These are phyloP conservation scores for Camelus dromedarius DNA, from an alignment of 2,113 vertebrate species.

Conservation along the genomic window DNA sequence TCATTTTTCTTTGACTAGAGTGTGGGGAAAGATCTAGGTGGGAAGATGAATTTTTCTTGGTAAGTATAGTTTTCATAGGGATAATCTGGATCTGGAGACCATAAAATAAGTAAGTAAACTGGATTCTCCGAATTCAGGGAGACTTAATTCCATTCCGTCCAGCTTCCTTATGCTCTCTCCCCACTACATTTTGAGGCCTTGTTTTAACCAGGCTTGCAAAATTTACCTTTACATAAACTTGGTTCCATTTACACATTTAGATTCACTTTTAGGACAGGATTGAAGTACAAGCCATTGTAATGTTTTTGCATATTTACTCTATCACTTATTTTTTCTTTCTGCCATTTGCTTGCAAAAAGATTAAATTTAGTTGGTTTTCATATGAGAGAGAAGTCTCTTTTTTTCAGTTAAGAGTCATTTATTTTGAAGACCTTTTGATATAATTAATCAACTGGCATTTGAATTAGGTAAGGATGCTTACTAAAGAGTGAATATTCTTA, in stretches of 20 bases:
- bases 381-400: not conserved
- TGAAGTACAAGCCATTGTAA: not conserved
- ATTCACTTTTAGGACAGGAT: not conserved
- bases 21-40: not conserved
- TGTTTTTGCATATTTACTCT: not conserved
- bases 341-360: not conserved
- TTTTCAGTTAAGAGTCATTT: conserved; percentile 52
- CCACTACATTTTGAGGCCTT: not conserved
- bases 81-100: not conserved
- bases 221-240: not conserved
- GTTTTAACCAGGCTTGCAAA: not conserved
- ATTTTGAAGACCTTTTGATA: conserved; percentile 49
- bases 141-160: not conserved
- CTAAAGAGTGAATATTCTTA: not conserved
- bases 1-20: not conserved
- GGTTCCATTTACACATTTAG: not conserved
- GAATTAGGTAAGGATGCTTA: conserved; percentile 39
- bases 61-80: not conserved
- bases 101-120: conserved; percentile 1
- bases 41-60: not conserved
- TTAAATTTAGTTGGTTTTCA: conserved; percentile 6
- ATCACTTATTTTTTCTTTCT: not conserved
- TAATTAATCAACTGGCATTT: conserved; percentile 25
- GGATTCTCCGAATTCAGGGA: not conserved
- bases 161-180: not conserved